Conservation (phyloP, 2,113 vertebrate genomes). For the Oenanthe oenanthe region DNA sequence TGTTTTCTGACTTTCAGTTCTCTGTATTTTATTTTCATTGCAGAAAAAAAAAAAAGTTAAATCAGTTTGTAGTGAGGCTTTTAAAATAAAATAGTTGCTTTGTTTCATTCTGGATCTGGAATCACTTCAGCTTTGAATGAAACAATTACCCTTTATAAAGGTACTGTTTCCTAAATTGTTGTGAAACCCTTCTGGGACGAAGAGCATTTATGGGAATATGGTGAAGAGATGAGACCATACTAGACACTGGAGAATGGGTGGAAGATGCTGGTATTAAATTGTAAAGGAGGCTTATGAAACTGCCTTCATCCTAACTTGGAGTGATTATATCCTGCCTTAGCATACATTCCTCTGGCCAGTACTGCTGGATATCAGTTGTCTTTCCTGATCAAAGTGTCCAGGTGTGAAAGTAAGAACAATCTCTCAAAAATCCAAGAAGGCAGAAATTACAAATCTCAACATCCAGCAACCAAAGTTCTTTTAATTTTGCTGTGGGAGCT, state of each 20-base stretch:
- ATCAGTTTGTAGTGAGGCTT: not conserved
- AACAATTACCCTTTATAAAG: slow-evolving; percentile 24
- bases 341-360: not conserved
- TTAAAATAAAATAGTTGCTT: not conserved
- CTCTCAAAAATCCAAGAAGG: not conserved
- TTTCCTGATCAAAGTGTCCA: not conserved
- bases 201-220: not conserved
- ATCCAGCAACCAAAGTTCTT: not conserved
- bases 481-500: not conserved
- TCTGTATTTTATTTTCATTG: not conserved
- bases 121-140: not conserved
- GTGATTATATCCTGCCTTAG: not conserved
- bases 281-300: not conserved
- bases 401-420: not conserved
- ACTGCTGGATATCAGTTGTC: not conserved
- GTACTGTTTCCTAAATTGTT: not conserved
- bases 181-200: not conserved
- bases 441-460: not conserved
- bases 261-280: not conserved
- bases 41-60: not conserved
- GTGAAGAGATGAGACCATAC: not conserved
- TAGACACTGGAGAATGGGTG: not conserved
- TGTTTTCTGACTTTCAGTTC: not conserved
- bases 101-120: slow-evolving; percentile 29
- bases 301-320: not conserved